These are phyloP conservation scores for Leiothrix lutea DNA, from an alignment of 2,113 vertebrate species.

Conservation along the genomic window DNA sequence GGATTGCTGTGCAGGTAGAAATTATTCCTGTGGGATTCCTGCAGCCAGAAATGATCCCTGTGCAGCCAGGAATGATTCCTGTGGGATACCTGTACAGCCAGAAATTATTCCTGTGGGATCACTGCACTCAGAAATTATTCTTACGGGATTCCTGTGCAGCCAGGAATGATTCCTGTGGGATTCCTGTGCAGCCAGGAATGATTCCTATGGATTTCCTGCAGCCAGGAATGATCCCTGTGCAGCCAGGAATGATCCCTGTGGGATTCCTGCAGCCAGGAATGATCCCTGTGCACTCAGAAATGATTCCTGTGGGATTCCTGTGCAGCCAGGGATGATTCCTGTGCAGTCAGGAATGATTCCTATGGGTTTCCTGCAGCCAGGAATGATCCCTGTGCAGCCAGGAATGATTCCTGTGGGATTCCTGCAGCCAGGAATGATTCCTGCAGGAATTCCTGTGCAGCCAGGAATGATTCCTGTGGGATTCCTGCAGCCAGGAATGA, in stretches of 20 bases:
- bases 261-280: not conserved
- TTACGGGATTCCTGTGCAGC: not conserved
- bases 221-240: not conserved
- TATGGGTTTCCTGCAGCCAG: not conserved
- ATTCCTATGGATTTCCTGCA: not conserved
- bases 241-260: not conserved
- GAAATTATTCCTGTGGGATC: not conserved
- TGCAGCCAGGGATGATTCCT: not conserved
- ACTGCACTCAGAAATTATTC: not conserved
- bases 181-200: not conserved
- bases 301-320: not conserved
- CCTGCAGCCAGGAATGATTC: not conserved
- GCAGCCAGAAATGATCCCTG: not conserved
- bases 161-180: not conserved
- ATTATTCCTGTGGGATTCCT: not conserved
- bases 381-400: not conserved
- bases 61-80: not conserved
- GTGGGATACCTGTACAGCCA: not conserved
- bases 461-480: not conserved
- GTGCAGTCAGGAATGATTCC: not conserved
- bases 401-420: not conserved
- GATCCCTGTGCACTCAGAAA: not conserved
- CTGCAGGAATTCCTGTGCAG: not conserved
- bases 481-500: not conserved
- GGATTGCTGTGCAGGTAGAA: not conserved